Evolutionary conservation across 2,797 vertebrate species (phyloP), one percentile per base, ranked within the genome.

Genomic region (Hemitrygon akajei): DNA sequence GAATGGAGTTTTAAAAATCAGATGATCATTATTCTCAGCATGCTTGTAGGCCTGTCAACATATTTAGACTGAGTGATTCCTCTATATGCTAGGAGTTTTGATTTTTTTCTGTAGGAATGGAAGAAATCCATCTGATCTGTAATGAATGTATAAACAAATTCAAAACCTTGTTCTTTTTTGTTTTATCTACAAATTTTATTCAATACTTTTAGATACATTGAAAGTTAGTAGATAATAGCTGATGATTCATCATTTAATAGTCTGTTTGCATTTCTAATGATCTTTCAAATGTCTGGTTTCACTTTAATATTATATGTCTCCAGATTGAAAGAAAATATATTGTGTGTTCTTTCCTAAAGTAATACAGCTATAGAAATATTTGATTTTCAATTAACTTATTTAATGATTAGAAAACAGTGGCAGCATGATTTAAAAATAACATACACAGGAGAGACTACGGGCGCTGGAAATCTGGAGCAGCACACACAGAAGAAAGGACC

Each of bases 1-100:
- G 56, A 27, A 58, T 27, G 58, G 22, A 60, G 25, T 56, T 79
- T 12, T 18, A 84, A 58, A 84, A 9, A 25, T 84, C 27, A 84
- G 58, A 84, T 84, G n/a, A 37, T 79, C 76, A 37, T 37, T 79
- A 79, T 79, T 79, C n/a, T 79, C n/a, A 79, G 75, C n/a, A n/a
- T n/a, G n/a, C n/a, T n/a, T n/a, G n/a, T n/a, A n/a, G n/a, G n/a
- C n/a, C n/a, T n/a, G n/a, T n/a, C n/a, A n/a, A n/a, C n/a, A n/a
- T n/a, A n/a, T n/a, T n/a, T n/a, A n/a, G n/a, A n/a, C n/a, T n/a
- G n/a, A n/a, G n/a, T n/a, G n/a, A n/a, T n/a, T n/a, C n/a, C n/a
- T n/a, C 18, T 37, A 47, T 2, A 81, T 81, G 34, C 37, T 81
- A 27, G 34, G 34, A 81, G 25, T n/a, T 75, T 75, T 6, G 25